phyloP scores from a whole-genome alignment of 2,888 invertebrate species.

The Thecocarcelia acutangulata region DNA sequence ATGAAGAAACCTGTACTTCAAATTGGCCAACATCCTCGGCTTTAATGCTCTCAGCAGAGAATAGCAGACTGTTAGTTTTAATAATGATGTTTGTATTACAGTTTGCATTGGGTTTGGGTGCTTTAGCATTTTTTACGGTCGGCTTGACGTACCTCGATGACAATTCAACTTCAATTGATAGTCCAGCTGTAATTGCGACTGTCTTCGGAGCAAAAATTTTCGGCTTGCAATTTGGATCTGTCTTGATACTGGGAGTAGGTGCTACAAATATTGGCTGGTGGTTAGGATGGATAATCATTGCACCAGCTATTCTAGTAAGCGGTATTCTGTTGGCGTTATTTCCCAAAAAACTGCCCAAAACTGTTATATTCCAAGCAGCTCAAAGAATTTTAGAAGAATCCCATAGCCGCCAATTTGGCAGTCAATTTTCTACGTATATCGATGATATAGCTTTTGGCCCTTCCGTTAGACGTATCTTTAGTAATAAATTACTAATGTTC shows the following conservation, averaged over 20 bases:
- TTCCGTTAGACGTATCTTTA: slow-evolving; percentile 82
- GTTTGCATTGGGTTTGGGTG: slow-evolving; percentile 82
- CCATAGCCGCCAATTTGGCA: slow-evolving; percentile 74
- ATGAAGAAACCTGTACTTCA: slow-evolving; percentile 74
- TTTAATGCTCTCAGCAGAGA: slow-evolving; percentile 70
- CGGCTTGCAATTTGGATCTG: slow-evolving; percentile 80
- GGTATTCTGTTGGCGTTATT: slow-evolving; percentile 83
- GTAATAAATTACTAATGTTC: slow-evolving; percentile 83
- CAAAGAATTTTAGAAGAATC: slow-evolving; percentile 82
- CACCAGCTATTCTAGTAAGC: slow-evolving; percentile 81
- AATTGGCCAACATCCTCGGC: slow-evolving; percentile 70
- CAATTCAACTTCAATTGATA: slow-evolving; percentile 83
- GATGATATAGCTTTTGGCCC: slow-evolving; percentile 81
- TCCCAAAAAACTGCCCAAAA: slow-evolving; percentile 83
- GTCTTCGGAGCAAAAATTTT: slow-evolving; percentile 77
- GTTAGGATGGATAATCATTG: slow-evolving; percentile 83
- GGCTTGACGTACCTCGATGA: slow-evolving; percentile 85
- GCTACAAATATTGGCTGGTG: slow-evolving; percentile 79
- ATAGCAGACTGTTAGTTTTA: slow-evolving; percentile 80
- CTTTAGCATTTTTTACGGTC: slow-evolving; percentile 83
- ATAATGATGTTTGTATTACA: slow-evolving; percentile 82
- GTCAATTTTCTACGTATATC: slow-evolving; percentile 77
- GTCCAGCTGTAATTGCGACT: slow-evolving; percentile 82
- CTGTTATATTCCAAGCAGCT: slow-evolving; percentile 83
- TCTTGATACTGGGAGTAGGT: slow-evolving; percentile 78